A percentile compares a stretch with the other conserved stretches of the same genome.
These are phyloP conservation scores for Sebastes miniatus DNA, from an alignment of 2,797 vertebrate genomes.

Conservation along the genomic window DNA sequence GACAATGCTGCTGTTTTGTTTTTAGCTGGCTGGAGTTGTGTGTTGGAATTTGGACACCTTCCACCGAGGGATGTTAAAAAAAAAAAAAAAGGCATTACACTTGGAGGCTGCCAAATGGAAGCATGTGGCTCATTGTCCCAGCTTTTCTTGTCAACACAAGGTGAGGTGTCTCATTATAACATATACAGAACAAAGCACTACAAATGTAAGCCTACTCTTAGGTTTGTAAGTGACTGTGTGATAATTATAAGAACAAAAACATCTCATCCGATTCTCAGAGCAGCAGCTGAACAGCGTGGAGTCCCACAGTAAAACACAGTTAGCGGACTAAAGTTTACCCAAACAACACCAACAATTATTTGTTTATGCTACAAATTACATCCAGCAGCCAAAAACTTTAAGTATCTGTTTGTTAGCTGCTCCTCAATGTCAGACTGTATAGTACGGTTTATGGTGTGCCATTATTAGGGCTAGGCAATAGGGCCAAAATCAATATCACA, in stretches of 20 bases:
- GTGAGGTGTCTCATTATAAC: slow-evolving; percentile 43
- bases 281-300: not conserved
- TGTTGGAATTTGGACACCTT: slow-evolving; percentile 45
- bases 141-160: slow-evolving; percentile 28
- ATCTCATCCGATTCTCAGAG: not conserved
- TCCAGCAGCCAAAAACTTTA: not conserved
- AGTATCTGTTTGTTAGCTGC: not conserved
- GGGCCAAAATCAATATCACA: too few relatives aligned
- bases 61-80: slow-evolving; percentile 16
- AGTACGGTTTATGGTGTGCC: not conserved
- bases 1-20: slow-evolving; percentile 38
- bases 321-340: not conserved
- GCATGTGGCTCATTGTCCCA: slow-evolving; percentile 51
- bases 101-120: slow-evolving; percentile 42
- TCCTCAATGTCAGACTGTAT: not conserved
- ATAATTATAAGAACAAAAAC: slow-evolving; percentile 4
- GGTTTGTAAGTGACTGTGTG: not conserved
- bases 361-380: not conserved
- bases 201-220: slow-evolving; percentile 6
- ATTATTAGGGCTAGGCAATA: too few relatives aligned
- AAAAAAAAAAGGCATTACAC: not conserved
- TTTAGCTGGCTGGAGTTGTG: slow-evolving; percentile 20
- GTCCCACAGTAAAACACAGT: not conserved
- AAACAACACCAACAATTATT: not conserved
- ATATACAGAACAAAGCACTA: slow-evolving; percentile 28